Base-by-base conservation (phyloP, 2,888 invertebrate species). In the Gerosis bhagava region DNA sequence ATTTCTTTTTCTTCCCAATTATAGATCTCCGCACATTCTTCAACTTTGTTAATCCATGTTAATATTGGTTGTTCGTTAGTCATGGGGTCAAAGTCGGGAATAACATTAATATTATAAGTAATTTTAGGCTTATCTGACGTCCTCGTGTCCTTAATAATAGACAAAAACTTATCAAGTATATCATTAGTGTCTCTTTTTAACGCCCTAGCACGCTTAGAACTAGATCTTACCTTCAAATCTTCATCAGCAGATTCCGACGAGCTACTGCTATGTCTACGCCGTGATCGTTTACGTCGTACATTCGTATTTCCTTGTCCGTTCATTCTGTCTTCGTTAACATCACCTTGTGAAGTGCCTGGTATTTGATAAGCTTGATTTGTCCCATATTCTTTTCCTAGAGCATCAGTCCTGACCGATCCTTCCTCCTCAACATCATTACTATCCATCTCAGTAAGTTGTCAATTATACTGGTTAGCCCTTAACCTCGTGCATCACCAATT, bases 31-130 rank as follows among this genome's bases (percentile, higher is more conserved):
- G 48, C 44, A 15, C 48, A 49, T 17, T 49, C 51, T 17, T 51
- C 48, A 2, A 50, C 46, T 21, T 52, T 52, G 1, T 36, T 45
- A 8, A 52, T 12, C 52, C 52, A 52, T 1, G 48, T 35, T 2
- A 43, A 15, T 6, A 43, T 11, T 1, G 34, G 16, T 2, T 43
- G 34, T 8, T 43, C 34, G 16, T 49, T 49, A 5, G 24, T 15
- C 49, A 49, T 45, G 1, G 51, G 50, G 12, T 50, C 50, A 22
- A 50, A 50, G 8, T 50, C 50, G 1, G 50, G 24, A 3, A 36
- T 5, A 10, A 35, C 12, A 12, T 35, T 35, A n/a, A 13, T 7
- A 22, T 13, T 35, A 5, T 8, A 35, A 2, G 35, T 13, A 1
- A 36, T 5, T 16, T 36, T 36, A 10, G 36, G 10, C 3, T 10